phyloP scores from a whole-genome alignment of 2,888 invertebrate species.

The Cynaeus angustus region DNA sequence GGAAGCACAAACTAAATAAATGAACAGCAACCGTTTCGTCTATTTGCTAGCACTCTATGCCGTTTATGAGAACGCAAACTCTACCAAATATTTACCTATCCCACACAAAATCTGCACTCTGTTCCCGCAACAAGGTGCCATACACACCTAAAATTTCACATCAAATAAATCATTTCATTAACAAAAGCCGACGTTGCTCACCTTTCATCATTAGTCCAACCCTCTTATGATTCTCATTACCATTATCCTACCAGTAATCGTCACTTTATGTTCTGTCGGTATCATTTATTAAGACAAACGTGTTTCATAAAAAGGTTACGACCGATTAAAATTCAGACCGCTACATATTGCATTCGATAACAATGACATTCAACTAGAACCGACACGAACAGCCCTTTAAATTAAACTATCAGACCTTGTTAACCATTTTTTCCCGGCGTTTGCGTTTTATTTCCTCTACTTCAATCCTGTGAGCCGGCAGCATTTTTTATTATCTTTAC shows the following conservation, averaged over 20 bases:
- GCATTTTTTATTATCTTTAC: conserved; percentile 34
- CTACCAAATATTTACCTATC: conserved; percentile 24
- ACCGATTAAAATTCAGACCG: conserved; percentile 45
- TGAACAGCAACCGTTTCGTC: conserved; percentile 20
- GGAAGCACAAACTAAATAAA: conserved; percentile 6
- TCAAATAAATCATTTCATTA: conserved; percentile 32
- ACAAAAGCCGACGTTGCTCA: conserved; percentile 29
- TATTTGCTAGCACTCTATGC: conserved; percentile 8
- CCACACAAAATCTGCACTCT: conserved; percentile 21
- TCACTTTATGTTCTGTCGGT: conserved; percentile 43
- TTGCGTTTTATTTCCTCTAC: conserved; percentile 33
- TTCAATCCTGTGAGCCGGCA: neutral
- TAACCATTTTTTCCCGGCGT: conserved; percentile 33
- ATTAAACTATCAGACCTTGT: conserved; percentile 44
- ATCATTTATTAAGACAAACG: conserved; percentile 52
- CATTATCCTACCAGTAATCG: conserved; percentile 36
- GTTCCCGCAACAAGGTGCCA: conserved; percentile 27
- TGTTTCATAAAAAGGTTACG: conserved; percentile 47
- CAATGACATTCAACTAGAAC: conserved; percentile 38
- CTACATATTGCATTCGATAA: conserved; percentile 50
- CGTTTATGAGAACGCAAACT: conserved; percentile 27
- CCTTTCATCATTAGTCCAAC: conserved; percentile 11
- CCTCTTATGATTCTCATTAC: neutral
- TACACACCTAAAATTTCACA: conserved; percentile 6
- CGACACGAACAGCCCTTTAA: conserved; percentile 43